phyloP scores from a whole-genome alignment of 2,797 vertebrate genomes.

The Antrozous pallidus region DNA sequence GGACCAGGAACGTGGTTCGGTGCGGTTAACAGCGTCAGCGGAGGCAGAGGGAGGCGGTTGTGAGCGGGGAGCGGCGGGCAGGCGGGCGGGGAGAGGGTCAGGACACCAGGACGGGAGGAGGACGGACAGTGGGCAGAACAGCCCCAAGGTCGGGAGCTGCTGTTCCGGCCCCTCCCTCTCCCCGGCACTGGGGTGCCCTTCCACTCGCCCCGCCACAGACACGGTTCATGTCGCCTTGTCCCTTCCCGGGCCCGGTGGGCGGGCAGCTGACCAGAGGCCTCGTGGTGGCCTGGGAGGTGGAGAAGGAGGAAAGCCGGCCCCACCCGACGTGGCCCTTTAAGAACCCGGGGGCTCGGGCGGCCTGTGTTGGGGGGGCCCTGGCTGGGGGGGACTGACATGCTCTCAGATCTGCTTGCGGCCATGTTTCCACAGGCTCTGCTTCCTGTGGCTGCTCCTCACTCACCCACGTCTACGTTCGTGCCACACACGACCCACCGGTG shows the following conservation, averaged over 20 bases:
- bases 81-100: background rate
- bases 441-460: background rate
- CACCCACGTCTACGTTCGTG: slow-evolving; percentile 11
- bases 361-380: too few species aligned
- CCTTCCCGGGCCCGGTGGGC: background rate
- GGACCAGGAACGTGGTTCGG: too few species aligned
- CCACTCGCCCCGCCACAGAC: background rate
- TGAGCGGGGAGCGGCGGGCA: background rate
- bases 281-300: background rate
- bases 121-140: background rate
- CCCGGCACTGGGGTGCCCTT: background rate
- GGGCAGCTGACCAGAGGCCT: background rate
- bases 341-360: too few species aligned
- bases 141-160: fast-evolving
- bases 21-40: too few species aligned
- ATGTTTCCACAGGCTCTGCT: too few species aligned
- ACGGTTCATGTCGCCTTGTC: background rate
- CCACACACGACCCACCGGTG: background rate
- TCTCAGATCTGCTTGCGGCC: too few species aligned
- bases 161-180: background rate
- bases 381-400: too few species aligned
- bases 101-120: background rate
- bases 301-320: background rate
- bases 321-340: background rate
- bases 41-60: background rate